Evolutionary conservation across 1,140 invertebrate species (phyloP).

Genomic region (Drosophila micromelanica): DNA sequence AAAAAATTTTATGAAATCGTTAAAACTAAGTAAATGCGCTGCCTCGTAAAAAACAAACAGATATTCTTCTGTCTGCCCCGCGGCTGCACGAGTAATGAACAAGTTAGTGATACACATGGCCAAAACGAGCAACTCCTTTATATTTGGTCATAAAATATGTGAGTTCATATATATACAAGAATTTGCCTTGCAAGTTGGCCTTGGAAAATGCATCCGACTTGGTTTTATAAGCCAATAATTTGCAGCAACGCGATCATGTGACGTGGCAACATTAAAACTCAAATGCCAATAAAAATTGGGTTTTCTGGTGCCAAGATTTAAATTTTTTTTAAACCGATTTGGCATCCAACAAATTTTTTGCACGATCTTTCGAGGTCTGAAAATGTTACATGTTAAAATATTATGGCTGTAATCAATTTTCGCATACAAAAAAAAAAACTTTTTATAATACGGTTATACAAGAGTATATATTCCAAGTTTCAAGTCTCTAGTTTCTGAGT

Average conservation of each 20-base stretch:
- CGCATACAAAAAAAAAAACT: no score
- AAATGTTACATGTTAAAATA: no score
- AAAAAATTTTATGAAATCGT: slow-evolving; percentile 47
- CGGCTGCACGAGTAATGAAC: slow-evolving; percentile 21
- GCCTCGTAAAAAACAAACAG: slow-evolving; percentile 39
- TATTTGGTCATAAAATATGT: background rate
- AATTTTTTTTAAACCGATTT: no score
- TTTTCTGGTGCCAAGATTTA: background rate
- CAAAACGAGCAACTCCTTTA: background rate
- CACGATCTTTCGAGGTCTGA: no score
- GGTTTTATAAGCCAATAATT: background rate
- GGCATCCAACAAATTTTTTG: no score
- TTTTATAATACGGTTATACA: no score
- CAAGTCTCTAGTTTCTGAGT: no score
- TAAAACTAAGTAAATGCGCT: slow-evolving; percentile 40
- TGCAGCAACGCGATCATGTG: background rate
- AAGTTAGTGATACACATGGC: slow-evolving; percentile 21
- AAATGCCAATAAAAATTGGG: background rate
- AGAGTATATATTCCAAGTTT: no score
- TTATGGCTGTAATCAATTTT: no score
- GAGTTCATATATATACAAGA: background rate
- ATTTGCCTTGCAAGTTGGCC: no score
- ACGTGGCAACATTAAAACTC: background rate
- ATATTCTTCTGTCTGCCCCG: slow-evolving; percentile 14
- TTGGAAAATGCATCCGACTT: background rate